A percentile compares a stretch with the other conserved stretches of the same genome.
Evolutionary conservation across 30 jellyfish, hydroid and myxozoan species (phyloP).

Genomic region (Rhopilema esculentum): DNA sequence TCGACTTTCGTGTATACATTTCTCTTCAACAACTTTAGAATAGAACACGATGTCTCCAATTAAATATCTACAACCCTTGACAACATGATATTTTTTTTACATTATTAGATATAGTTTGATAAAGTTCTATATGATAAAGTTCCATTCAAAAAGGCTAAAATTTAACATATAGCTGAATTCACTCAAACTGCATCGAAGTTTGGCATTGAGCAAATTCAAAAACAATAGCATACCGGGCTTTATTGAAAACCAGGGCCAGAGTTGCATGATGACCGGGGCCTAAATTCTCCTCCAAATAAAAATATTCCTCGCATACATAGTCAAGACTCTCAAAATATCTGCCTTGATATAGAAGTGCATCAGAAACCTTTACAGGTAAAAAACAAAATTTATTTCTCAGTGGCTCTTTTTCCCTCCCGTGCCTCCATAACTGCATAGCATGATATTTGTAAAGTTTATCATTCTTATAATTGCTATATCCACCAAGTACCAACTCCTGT

Average conservation of each 20-base stretch:
- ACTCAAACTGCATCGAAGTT: too few relatives aligned
- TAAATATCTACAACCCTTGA: too few relatives aligned
- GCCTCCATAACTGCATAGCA: conserved; percentile 36
- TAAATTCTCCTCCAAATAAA: conserved; percentile 4
- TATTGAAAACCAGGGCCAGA: conserved; percentile 30
- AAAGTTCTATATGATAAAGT: too few relatives aligned
- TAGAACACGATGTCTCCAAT: too few relatives aligned
- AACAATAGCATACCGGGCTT: conserved; percentile 37
- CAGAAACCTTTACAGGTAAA: conserved; percentile 39
- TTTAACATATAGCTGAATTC: too few relatives aligned
- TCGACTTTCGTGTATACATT: too few relatives aligned
- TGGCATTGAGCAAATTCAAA: too few relatives aligned
- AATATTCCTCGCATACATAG: conserved; percentile 6
- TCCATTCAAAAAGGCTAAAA: too few relatives aligned
- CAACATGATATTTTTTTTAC: too few relatives aligned
- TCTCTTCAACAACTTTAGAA: too few relatives aligned
- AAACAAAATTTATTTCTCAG: conserved; percentile 20
- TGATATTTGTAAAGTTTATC: conserved; percentile 29
- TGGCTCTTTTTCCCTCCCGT: not conserved
- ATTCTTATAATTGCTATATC: conserved; percentile 31
- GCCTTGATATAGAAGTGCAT: conserved; percentile 54
- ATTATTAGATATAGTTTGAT: too few relatives aligned
- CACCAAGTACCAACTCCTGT: conserved; percentile 27
- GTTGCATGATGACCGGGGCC: conserved; percentile 46
- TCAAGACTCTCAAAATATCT: conserved; percentile 29